Evolutionary conservation across 1,140 invertebrate species (phyloP), one percentile per base, ranked within the genome.

Genomic region (Micrasema longulum): DNA sequence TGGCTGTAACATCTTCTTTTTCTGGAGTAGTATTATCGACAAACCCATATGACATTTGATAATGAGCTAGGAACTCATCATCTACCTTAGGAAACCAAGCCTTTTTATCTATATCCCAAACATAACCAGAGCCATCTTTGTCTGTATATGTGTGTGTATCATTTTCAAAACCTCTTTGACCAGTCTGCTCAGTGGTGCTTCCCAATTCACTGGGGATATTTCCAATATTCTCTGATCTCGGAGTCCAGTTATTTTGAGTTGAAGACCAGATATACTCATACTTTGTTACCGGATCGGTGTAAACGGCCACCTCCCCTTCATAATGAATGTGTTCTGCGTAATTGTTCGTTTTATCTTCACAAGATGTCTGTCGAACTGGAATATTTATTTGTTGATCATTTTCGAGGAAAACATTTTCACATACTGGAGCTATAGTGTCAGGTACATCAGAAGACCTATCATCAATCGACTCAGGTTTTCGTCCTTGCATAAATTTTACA

Each of bases 31-130:
- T 72, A 77, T 90, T 89, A 77, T 90, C 87, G 71, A 88, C 85
- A 81, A 95, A 94, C 5, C 96, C 97, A 86, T 99, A 99, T 80
- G 88, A 96, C 89, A 98, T 92, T 85, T 99, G 96, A 86, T 99
- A 99, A 60, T 88, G 87, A 0, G 97, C 97, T 82, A 99, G 90
- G 79, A 99, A 99, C 76, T 99, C 95, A 78, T 98, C 95, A 87
- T 98, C 95, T 68, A 99, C 90, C 89, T 97, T 97, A 18, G 97
- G 97, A 87, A 98, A 96, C 95, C 96, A 99, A 5, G 96, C 96
- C 77, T 90, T 92, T 81, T 95, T 97, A 36, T 90, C 88, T 55
- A 85, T 85, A 84, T 99, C 96, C 95, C 95, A 99, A 79, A 98
- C 92, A 82, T 92, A 97, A 64, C 92, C 90, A 7, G 91, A 92